Evolutionary conservation across 2,888 invertebrate species (phyloP).

Genomic region (Caenorhabditis uteleia): DNA sequence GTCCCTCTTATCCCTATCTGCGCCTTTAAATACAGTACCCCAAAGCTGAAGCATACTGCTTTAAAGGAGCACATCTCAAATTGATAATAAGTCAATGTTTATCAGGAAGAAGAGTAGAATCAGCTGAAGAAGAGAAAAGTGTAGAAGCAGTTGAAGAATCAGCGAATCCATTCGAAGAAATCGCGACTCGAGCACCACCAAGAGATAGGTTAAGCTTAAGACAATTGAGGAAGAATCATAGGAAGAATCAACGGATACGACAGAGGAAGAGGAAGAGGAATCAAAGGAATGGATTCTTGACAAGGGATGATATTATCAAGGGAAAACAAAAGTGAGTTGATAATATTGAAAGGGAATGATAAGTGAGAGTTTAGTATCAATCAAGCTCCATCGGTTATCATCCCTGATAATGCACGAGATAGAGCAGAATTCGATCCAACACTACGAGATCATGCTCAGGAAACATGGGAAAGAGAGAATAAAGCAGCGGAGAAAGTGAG

Average conservation of each 20-base stretch:
- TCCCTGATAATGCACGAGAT: conserved; percentile 8
- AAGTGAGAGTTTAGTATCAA: conserved; percentile 2
- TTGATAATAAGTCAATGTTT: neutral
- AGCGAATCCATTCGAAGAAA: conserved; percentile 55
- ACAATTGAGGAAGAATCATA: conserved; percentile 22
- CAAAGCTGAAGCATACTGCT: too few species aligned
- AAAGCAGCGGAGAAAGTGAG: conserved; percentile 17
- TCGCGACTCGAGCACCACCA: conserved; percentile 49
- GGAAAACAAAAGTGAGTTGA: conserved; percentile 21
- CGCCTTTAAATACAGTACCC: too few species aligned
- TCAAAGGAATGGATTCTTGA: conserved; percentile 30
- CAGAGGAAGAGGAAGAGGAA: conserved; percentile 18
- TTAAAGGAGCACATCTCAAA: too few species aligned
- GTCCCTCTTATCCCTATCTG: too few species aligned
- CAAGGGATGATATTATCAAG: conserved; percentile 37
- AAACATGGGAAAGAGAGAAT: conserved; percentile 28
- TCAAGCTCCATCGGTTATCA: conserved; percentile 4
- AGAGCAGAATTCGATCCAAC: conserved; percentile 34
- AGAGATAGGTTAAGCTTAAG: conserved; percentile 23
- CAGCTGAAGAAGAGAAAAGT: conserved; percentile 4
- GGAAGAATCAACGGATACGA: conserved; percentile 25
- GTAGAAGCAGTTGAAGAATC: conserved; percentile 13
- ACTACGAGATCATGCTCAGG: conserved; percentile 18
- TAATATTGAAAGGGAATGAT: neutral
- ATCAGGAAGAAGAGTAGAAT: neutral